Evolutionary conservation across 2,797 vertebrate genomes (phyloP).

Genomic region (Spinibarbus caldwelli): DNA sequence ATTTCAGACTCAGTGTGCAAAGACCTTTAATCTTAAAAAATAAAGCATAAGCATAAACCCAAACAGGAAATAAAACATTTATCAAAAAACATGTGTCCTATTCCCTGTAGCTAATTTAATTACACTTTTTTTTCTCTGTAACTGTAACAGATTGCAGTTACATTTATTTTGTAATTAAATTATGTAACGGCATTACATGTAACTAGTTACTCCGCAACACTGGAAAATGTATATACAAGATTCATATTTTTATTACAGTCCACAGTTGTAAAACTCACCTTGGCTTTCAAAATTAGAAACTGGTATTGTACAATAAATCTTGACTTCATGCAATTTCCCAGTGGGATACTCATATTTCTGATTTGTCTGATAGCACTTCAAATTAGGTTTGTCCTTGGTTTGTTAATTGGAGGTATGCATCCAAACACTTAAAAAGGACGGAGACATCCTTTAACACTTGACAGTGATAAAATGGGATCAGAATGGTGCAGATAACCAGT

Average conservation of each 20-base stretch:
- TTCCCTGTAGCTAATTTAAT: too few relatives aligned
- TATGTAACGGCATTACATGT: too few relatives aligned
- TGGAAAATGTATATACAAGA: not conserved
- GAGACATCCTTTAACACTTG: not conserved
- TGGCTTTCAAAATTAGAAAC: not conserved
- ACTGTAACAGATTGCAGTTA: too few relatives aligned
- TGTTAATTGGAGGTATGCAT: not conserved
- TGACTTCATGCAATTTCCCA: not conserved
- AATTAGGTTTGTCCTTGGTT: not conserved
- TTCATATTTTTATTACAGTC: not conserved
- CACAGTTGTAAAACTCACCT: not conserved
- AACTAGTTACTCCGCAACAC: not conserved
- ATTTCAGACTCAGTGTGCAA: too few relatives aligned
- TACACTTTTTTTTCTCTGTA: too few relatives aligned
- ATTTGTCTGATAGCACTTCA: not conserved
- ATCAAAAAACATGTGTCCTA: too few relatives aligned
- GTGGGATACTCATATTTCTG: not conserved
- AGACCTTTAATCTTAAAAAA: too few relatives aligned
- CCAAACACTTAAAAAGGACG: not conserved
- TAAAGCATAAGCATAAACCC: too few relatives aligned
- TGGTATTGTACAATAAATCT: not conserved
- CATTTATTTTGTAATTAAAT: too few relatives aligned
- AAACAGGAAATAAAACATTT: too few relatives aligned
- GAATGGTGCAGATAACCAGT: slow-evolving; percentile 16
- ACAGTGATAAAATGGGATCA: slow-evolving; percentile 34